These are phyloP conservation scores for Acholoe squamosa DNA, from an alignment of 2,888 invertebrate species.

Conservation along the genomic window DNA sequence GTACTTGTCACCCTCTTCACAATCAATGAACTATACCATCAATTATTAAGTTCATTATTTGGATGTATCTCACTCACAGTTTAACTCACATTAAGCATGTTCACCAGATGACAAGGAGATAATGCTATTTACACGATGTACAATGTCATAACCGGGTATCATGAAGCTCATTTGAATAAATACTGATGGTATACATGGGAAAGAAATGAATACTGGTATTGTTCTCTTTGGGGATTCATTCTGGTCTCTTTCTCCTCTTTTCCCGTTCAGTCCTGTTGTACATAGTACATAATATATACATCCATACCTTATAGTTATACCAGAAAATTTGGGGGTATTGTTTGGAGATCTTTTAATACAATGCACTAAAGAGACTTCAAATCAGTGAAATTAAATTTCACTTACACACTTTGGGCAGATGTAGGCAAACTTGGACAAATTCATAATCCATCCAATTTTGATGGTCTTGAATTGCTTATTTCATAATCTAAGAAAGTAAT, in stretches of 20 bases:
- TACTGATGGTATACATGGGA: conserved; percentile 46
- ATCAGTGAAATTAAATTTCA: no score
- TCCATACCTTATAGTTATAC: no score
- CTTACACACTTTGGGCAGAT: no score
- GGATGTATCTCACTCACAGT: conserved; percentile 3
- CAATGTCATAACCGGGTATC: background rate
- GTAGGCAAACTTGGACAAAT: no score
- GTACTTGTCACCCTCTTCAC: background rate
- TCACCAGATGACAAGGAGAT: background rate
- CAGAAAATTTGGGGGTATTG: no score
- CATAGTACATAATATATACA: no score
- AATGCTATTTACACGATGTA: background rate
- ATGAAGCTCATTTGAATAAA: background rate
- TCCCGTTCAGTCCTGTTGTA: no score
- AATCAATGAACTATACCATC: background rate
- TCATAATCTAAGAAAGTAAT: background rate
- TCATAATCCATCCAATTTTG: no score
- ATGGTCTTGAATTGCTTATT: background rate
- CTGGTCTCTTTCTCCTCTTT: no score
- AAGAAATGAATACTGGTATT: conserved; percentile 30
- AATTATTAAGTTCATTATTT: background rate
- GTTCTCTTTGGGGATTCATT: no score
- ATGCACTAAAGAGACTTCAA: no score
- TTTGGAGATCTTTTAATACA: no score
- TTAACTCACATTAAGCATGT: background rate